Evolutionary conservation across 92 coral and sea anemone species (phyloP).

Genomic region (Epizoanthus illoricatus): DNA sequence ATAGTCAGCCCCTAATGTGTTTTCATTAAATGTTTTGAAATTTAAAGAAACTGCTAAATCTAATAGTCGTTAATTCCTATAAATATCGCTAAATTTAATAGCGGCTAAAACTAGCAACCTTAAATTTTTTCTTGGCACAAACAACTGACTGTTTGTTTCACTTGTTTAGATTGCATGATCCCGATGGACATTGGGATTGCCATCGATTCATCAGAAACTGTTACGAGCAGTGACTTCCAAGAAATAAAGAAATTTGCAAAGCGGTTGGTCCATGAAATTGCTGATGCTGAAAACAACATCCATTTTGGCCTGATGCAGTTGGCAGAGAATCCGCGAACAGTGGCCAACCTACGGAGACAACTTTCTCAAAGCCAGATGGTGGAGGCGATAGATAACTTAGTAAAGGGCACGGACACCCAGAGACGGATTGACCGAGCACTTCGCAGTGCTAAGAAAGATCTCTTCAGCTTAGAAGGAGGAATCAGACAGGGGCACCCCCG

Average conservation of each 20-base stretch:
- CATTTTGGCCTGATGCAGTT: constrained; percentile 69
- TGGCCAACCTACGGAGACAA: constrained; percentile 53
- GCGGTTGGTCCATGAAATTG: constrained; percentile 50
- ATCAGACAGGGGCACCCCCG: constrained; percentile 64
- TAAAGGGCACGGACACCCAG: constrained; percentile 27
- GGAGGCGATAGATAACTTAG: constrained; percentile 48
- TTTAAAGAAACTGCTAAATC: too few species aligned
- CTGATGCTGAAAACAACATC: constrained; percentile 71
- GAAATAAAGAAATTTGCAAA: constrained; percentile 60
- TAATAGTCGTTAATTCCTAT: too few species aligned
- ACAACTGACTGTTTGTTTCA: too few species aligned
- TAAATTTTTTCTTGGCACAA: too few species aligned
- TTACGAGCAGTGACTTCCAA: constrained; percentile 53
- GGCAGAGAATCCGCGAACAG: constrained; percentile 52
- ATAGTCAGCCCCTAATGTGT: too few species aligned
- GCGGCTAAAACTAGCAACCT: too few species aligned
- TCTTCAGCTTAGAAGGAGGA: constrained; percentile 60
- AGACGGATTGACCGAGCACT: constrained; percentile 55
- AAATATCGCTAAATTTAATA: too few species aligned
- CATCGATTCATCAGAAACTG: constrained; percentile 53
- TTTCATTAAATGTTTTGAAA: too few species aligned
- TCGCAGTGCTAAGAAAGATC: constrained; percentile 50
- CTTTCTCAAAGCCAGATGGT: constrained; percentile 51
- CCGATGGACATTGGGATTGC: constrained; percentile 84
- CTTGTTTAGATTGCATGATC: constrained; percentile 56